A percentile compares a stretch with the other conserved stretches of the same genome.
These are phyloP conservation scores for Battus philenor DNA, from an alignment of 1,140 invertebrate species.

Conservation along the genomic window DNA sequence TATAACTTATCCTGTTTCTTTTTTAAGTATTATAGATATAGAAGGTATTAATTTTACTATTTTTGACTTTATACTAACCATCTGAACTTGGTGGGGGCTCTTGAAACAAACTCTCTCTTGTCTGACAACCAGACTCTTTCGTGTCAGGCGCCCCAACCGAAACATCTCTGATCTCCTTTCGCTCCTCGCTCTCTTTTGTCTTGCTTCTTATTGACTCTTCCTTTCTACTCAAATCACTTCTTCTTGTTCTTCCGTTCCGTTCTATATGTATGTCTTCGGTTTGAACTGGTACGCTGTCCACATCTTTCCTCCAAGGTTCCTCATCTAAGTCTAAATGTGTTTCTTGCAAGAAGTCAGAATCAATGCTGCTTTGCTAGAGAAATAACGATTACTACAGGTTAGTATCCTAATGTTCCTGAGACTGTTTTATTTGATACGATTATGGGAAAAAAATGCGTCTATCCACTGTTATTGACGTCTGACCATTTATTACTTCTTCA, in stretches of 20 bases:
- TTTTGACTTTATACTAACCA: slow-evolving; percentile 35
- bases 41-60: too few species aligned
- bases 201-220: slow-evolving; percentile 56
- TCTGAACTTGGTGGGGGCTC: slow-evolving; percentile 57
- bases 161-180: slow-evolving; percentile 57
- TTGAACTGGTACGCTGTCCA: slow-evolving; percentile 41
- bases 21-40: too few species aligned
- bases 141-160: slow-evolving; percentile 78
- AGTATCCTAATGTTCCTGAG: too few species aligned
- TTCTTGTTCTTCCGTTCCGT: slow-evolving; percentile 53
- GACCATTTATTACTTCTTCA: too few species aligned
- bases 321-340: slow-evolving; percentile 63
- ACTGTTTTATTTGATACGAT: too few species aligned
- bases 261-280: slow-evolving; percentile 49
- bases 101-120: slow-evolving; percentile 85
- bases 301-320: slow-evolving; percentile 71
- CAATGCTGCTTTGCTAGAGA: slow-evolving; percentile 56
- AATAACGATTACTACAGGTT: too few species aligned
- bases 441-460: too few species aligned
- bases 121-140: slow-evolving; percentile 87
- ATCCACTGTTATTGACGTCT: too few species aligned
- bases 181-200: slow-evolving; percentile 44
- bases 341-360: slow-evolving; percentile 60
- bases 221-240: slow-evolving; percentile 53
- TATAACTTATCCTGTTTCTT: too few species aligned